Percentiles rank a stretch among this genome's conserved stretches.
Conservation (phyloP, 1,140 invertebrate genomes). For the Sesamia nonagrioides region DNA sequence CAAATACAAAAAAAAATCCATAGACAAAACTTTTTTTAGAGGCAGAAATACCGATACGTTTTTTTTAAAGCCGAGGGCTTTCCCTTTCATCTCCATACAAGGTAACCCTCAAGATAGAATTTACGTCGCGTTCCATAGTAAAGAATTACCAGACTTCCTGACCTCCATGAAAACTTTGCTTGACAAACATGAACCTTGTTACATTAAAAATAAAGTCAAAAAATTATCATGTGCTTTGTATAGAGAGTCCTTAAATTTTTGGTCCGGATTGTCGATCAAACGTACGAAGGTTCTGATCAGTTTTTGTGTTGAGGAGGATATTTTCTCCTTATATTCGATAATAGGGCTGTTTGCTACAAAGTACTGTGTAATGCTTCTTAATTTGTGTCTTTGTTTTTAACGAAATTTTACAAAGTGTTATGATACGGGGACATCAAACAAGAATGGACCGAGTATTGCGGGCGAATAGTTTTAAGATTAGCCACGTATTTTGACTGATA, state of each 20-base stretch:
- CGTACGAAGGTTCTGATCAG: slow-evolving; percentile 57
- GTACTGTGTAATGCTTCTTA: background rate
- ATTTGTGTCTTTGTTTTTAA: too few relatives aligned
- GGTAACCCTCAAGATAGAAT: slow-evolving; percentile 67
- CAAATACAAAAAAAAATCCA: background rate
- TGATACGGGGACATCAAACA: too few relatives aligned
- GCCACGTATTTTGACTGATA: too few relatives aligned
- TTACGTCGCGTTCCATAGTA: slow-evolving; percentile 77
- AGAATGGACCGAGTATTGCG: too few relatives aligned
- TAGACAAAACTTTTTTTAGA: slow-evolving; percentile 1
- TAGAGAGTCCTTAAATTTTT: slow-evolving; percentile 40
- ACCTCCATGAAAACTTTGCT: slow-evolving; percentile 8
- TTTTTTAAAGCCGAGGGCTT: slow-evolving; percentile 56
- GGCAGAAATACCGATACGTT: slow-evolving; percentile 37
- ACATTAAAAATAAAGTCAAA: slow-evolving; percentile 6
- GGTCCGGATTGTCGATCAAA: slow-evolving; percentile 57
- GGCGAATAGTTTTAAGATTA: too few relatives aligned
- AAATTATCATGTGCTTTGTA: background rate
- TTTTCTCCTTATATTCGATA: slow-evolving; percentile 56
- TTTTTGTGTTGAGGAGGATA: slow-evolving; percentile 58
- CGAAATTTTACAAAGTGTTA: background rate
- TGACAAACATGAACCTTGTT: slow-evolving; percentile 41
- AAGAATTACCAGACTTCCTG: slow-evolving; percentile 54
- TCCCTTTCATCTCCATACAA: slow-evolving; percentile 72
- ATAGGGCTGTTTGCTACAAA: slow-evolving; percentile 6